Percentiles rank a stretch among this genome's conserved stretches.
Evolutionary conservation across 2,888 invertebrate genomes (phyloP).

Genomic region (Protodeltote pygarga): DNA sequence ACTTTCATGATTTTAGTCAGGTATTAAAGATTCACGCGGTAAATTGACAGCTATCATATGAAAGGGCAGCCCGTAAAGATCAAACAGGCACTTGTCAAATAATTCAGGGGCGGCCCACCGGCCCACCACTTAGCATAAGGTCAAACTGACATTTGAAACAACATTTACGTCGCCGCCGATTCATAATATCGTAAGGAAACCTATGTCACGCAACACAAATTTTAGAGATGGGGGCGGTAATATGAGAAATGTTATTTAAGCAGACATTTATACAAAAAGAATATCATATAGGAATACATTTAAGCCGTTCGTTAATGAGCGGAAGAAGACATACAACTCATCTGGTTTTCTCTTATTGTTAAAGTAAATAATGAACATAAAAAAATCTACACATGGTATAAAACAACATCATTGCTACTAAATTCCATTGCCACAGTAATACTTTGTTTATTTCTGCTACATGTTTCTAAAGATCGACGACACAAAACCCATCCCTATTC

Average conservation of each 20-base stretch:
- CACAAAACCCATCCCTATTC: constrained; percentile 25
- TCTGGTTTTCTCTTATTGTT: no score
- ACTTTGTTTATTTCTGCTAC: no score
- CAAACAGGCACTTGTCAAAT: constrained; percentile 72
- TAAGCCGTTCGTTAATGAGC: no score
- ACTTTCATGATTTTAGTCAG: constrained; percentile 25
- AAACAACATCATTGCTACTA: no score
- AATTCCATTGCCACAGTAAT: no score
- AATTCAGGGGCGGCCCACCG: constrained; percentile 70
- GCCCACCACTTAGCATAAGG: constrained; percentile 79
- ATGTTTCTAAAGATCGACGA: constrained; percentile 17
- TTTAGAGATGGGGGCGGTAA: constrained; percentile 60
- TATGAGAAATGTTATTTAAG: no score
- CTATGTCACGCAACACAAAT: constrained; percentile 68
- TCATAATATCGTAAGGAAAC: constrained; percentile 65
- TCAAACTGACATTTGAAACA: constrained; percentile 84
- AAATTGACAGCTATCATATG: constrained; percentile 76
- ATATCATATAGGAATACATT: no score
- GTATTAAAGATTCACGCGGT: constrained; percentile 53
- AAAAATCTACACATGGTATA: no score
- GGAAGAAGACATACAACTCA: no score
- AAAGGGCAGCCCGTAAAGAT: constrained; percentile 80
- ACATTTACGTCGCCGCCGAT: constrained; percentile 73
- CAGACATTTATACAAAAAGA: no score
- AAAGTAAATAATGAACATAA: no score